Base-by-base conservation (phyloP, 2,888 invertebrate species). In the Noctuana brunneofusca region DNA sequence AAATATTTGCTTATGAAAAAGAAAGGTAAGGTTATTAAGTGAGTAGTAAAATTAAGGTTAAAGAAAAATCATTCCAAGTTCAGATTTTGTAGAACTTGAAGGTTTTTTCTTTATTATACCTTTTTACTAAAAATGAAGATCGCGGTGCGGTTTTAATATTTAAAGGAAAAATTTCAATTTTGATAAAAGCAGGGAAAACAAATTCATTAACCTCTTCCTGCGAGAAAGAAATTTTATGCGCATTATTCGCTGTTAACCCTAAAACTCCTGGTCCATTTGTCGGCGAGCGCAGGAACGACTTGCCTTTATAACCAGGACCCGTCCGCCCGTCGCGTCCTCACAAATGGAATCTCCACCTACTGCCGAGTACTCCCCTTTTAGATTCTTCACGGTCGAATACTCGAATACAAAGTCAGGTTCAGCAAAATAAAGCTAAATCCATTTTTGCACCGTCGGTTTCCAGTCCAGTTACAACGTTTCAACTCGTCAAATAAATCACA, bases 231-330 rank as follows among this genome's bases (percentile, higher is more conserved):
- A 6, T 11, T 18, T 5, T 18, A 43, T 16, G 16, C 43, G 18
- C 18, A 18, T 18, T 43, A 18, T 43, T 43, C 18, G 11, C 18
- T 43, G 16, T 43, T 41, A 60, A 12, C 38, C 60, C 60, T 53
- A 18, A 53, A 35, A 71, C 71, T 70, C 67, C 68, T 14, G 68
- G 73, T 73, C 73, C 74, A 76, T 79, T 79, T 77, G 76, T 76
- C 76, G 71, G 68, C 63, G 69, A 69, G 9, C 14, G 71, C 66
- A 62, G 63, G 63, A 69, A 71, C 65, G 65, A 67, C 46, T 66
- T 66, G 60, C 68, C 69, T 73, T 74, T 71, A 74, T 73, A 22
- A 72, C 72, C 70, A 69, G 63, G 69, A 64, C 66, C 66, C 65
- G 69, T 64, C 68, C 64, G 58, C 69, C 32, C 53, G 70, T 43